Evolutionary conservation across 2,888 invertebrate species (phyloP).

Genomic region (Limnephilus rhombicus): DNA sequence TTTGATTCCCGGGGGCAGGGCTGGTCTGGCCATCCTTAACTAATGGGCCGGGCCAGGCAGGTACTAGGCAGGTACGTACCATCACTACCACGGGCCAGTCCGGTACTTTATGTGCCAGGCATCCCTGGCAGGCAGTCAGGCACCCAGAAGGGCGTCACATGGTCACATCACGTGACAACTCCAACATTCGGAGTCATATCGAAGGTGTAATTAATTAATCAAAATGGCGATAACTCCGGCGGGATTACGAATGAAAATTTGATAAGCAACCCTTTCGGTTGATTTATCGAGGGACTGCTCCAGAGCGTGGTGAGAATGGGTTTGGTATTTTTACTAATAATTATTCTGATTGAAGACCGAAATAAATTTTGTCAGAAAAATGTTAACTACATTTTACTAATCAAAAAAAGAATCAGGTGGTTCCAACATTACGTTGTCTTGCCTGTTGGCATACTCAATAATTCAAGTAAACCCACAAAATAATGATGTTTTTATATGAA

Average conservation of each 20-base stretch:
- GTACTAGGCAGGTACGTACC: background rate
- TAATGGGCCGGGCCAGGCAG: constrained; percentile 40
- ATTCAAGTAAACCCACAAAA: no score
- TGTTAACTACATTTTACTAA: background rate
- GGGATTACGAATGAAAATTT: constrained; percentile 53
- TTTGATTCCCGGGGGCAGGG: constrained; percentile 65
- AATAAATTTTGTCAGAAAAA: background rate
- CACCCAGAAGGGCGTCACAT: constrained; percentile 59
- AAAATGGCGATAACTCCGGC: constrained; percentile 63
- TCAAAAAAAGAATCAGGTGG: background rate
- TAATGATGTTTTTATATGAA: no score
- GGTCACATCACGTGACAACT: constrained; percentile 61
- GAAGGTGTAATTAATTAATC: constrained; percentile 66
- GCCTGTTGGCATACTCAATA: no score
- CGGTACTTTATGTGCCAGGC: background rate
- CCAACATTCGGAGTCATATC: constrained; percentile 55
- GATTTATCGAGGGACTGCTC: constrained; percentile 55
- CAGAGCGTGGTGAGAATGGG: constrained; percentile 43
- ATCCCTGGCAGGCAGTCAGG: background rate
- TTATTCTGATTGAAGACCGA: constrained; percentile 36
- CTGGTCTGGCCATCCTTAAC: constrained; percentile 53
- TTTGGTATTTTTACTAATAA: constrained; percentile 18
- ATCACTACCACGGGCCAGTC: background rate
- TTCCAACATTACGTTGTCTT: background rate
- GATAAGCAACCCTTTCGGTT: constrained; percentile 54